These are phyloP conservation scores for Brachionus rubens DNA, from an alignment of 1,140 invertebrate genomes.

Conservation along the genomic window DNA sequence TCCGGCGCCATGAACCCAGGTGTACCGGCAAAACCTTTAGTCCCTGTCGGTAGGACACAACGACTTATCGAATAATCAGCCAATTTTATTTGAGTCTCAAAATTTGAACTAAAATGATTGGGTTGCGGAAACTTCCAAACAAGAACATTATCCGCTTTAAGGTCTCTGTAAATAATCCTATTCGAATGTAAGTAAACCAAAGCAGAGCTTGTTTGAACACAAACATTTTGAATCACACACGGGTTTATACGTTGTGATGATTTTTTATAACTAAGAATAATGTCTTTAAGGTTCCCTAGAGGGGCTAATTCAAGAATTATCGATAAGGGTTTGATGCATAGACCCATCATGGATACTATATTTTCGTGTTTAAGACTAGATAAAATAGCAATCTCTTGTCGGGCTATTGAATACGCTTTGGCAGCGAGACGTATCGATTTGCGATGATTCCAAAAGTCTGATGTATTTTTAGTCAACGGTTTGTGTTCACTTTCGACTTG, in stretches of 20 bases:
- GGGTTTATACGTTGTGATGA: background rate
- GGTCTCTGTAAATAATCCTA: conserved; percentile 87
- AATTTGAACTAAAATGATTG: conserved; percentile 61
- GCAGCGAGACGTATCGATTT: conserved; percentile 30
- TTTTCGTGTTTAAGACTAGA: conserved; percentile 15
- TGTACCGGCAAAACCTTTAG: conserved; percentile 87
- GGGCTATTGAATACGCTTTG: conserved; percentile 29
- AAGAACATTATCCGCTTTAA: conserved; percentile 96
- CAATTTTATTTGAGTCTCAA: conserved; percentile 70
- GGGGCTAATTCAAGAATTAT: conserved; percentile 46
- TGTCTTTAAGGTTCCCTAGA: conserved; percentile 29
- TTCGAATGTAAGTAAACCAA: conserved; percentile 91
- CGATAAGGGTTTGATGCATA: conserved; percentile 28
- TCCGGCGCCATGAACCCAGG: conserved; percentile 96
- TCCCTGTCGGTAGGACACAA: conserved; percentile 78
- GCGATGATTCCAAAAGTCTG: conserved; percentile 4
- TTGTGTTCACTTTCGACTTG: background rate
- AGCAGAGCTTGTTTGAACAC: conserved; percentile 61
- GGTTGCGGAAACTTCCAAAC: conserved; percentile 86
- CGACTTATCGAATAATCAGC: conserved; percentile 94
- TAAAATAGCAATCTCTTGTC: conserved; percentile 45
- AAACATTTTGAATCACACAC: conserved; percentile 14
- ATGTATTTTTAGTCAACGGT: background rate
- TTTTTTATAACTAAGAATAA: conserved; percentile 10
- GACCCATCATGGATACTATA: conserved; percentile 23